phyloP scores from a whole-genome alignment of 2,888 invertebrate genomes.

The Aethes cnicana region DNA sequence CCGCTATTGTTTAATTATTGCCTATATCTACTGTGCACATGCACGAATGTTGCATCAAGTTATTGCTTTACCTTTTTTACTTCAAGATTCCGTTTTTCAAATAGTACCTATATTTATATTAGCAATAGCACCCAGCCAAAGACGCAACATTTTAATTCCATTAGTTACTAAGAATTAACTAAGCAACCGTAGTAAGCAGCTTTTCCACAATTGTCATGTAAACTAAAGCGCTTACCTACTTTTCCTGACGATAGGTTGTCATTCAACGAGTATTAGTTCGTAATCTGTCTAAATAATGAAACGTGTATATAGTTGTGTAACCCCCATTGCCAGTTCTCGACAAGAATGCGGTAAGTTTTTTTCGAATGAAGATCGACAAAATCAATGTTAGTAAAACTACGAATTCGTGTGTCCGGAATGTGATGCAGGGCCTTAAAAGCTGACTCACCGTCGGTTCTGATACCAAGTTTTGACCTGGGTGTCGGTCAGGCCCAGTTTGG shows the following conservation, averaged over 20 bases:
- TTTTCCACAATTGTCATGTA: constrained; percentile 28
- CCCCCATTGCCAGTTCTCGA: no score
- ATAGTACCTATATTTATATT: constrained; percentile 3
- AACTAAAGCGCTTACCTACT: constrained; percentile 31
- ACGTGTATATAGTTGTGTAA: constrained; percentile 16
- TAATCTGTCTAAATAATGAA: constrained; percentile 22
- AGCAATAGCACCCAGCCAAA: no score
- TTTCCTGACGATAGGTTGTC: constrained; percentile 29
- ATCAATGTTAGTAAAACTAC: no score
- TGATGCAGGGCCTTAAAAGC: constrained; percentile 2
- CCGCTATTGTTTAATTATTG: constrained; percentile 5
- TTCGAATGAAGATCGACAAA: no score
- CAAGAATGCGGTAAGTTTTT: no score
- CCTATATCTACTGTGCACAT: background rate
- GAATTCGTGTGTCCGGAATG: background rate
- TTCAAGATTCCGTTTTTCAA: background rate
- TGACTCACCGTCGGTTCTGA: constrained; percentile 95
- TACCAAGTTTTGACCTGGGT: constrained; percentile 99
- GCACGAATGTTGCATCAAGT: background rate
- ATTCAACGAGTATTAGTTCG: constrained; percentile 25
- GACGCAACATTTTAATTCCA: constrained; percentile 23
- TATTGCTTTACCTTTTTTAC: background rate
- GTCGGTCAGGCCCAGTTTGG: constrained; percentile 96
- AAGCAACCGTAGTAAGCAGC: constrained; percentile 27
- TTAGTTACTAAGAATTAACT: constrained; percentile 19